Percentiles rank a stretch among this genome's conserved stretches.
phyloP scores from a whole-genome alignment of 2,888 invertebrate genomes.

The Rotaria socialis region DNA sequence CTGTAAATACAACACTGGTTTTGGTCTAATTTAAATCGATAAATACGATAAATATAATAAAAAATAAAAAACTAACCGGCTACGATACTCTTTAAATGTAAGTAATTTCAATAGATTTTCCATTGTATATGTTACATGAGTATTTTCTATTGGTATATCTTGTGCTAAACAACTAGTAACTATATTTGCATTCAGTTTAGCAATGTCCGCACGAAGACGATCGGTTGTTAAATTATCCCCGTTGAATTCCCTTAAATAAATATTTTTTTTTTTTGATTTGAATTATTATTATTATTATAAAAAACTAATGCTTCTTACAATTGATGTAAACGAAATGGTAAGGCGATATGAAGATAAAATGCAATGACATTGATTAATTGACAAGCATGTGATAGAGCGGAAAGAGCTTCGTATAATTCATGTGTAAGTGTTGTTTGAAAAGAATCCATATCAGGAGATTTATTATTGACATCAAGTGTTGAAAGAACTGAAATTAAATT shows the following conservation, averaged over 20 bases:
- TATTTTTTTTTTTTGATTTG: background rate
- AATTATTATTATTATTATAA: too few species aligned
- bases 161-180: background rate
- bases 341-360: conserved; percentile 10
- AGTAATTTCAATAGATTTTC: conserved; percentile 24
- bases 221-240: background rate
- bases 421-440: background rate
- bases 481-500: background rate
- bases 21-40: background rate
- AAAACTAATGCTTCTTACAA: background rate
- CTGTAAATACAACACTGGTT: background rate
- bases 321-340: conserved; percentile 37
- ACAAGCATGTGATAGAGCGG: background rate
- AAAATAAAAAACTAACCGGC: background rate
- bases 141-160: background rate
- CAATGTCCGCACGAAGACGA: conserved; percentile 11
- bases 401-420: conserved; percentile 3
- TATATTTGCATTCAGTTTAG: conserved; percentile 28
- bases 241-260: background rate
- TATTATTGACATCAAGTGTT: background rate
- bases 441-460: background rate
- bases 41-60: too few species aligned
- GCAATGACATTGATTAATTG: conserved; percentile 13
- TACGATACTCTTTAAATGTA: background rate
- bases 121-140: background rate